Evolutionary conservation across 2,888 invertebrate species (phyloP), one percentile per base, ranked within the genome.

Genomic region (Teleogryllus oceanicus): DNA sequence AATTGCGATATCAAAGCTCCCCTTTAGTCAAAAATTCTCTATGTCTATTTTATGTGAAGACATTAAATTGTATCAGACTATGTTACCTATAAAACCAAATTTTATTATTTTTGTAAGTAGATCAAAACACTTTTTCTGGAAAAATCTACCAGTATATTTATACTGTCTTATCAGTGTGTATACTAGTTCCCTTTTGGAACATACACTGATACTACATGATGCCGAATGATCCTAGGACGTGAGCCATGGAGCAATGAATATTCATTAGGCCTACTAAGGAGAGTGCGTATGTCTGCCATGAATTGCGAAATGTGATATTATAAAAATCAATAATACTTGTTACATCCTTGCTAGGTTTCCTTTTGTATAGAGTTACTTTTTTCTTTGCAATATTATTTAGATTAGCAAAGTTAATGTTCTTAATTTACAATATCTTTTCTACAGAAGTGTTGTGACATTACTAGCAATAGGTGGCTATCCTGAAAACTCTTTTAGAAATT

Each of bases 61-160:
- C 4, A 62, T 62, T n/a, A 62, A 62, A 62, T 13, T 13, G 62
- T 62, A 62, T 62, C n/a, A 62, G 13, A 62, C n/a, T 62, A 62
- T 62, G 16, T 62, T 37, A 37, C 16, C 62, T 18, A 62, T 18
- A 62, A 18, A 62, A 62, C 62, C 13, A 62, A 62, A 62, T 62
- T 62, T n/a, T n/a, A 62, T 62, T 62, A 62, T 62, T 62, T 62
- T 62, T 62, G 62, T 62, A 62, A 62, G 62, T 62, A 62, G 62
- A n/a, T 4, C 62, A 62, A 13, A 62, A 62, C 13, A 18, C n/a
- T 62, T 62, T n/a, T 62, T 13, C 13, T 18, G n/a, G n/a, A n/a
- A 18, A 62, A 62, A 62, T 62, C 62, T 11, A 62, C 13, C 16
- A n/a, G 13, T 18, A 62, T 62, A 18, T n/a, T 62, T 62, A 62